Percentiles rank a stretch among this genome's conserved stretches.
Evolutionary conservation across 2,113 vertebrate species (phyloP).

Genomic region (Stercorarius parasiticus): DNA sequence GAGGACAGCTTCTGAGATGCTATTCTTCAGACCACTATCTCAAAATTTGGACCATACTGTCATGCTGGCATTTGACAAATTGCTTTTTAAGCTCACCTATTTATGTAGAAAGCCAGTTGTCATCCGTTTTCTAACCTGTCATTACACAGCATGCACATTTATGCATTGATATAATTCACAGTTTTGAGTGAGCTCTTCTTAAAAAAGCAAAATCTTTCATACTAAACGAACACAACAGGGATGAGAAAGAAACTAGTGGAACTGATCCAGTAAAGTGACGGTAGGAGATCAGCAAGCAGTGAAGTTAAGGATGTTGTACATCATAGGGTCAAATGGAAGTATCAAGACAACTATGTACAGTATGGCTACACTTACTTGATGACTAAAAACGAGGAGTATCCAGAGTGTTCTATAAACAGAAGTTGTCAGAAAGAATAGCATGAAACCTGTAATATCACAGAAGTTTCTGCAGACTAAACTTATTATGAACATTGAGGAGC

Average conservation of each 20-base stretch:
- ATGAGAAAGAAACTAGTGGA: neutral
- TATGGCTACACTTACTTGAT: neutral
- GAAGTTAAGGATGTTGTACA: neutral
- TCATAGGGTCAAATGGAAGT: neutral
- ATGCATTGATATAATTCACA: neutral
- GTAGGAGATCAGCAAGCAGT: neutral
- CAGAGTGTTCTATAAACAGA: neutral
- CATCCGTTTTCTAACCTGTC: neutral
- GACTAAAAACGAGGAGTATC: neutral
- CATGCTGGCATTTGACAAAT: neutral
- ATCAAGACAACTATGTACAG: neutral
- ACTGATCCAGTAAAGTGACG: neutral
- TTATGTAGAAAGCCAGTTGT: neutral
- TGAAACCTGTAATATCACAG: neutral
- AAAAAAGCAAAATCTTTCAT: neutral
- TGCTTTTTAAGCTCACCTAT: neutral
- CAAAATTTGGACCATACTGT: neutral
- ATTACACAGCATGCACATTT: neutral
- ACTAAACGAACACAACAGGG: neutral
- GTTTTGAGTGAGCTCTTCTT: neutral
- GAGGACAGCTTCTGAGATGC: neutral
- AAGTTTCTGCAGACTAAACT: neutral
- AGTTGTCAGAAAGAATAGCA: neutral
- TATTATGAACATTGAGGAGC: rapidly evolving
- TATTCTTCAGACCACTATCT: neutral